Conservation (phyloP, 2,888 invertebrate genomes). For the Cataglyphis albicans region DNA sequence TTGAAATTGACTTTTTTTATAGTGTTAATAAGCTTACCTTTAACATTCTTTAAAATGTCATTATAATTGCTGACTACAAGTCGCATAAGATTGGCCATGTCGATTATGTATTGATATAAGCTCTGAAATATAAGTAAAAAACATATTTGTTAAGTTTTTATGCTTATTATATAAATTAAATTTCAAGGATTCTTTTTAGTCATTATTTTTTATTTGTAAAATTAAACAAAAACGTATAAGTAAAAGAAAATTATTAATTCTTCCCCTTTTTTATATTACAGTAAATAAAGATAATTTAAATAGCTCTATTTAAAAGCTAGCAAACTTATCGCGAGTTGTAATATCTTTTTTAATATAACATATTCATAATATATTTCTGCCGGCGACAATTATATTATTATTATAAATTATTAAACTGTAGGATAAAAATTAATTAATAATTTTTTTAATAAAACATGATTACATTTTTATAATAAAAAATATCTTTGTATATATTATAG, state of each 20-base stretch:
- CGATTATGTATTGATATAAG: neutral
- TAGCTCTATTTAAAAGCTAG: too few species aligned
- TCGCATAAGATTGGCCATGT: slow-evolving; percentile 87
- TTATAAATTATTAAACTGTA: neutral
- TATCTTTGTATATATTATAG: neutral
- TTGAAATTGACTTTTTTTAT: neutral
- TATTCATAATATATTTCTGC: neutral
- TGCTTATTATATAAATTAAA: neutral
- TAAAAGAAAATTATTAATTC: neutral
- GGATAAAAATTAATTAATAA: neutral
- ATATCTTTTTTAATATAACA: neutral
- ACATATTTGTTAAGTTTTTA: neutral
- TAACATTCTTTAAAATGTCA: slow-evolving; percentile 86
- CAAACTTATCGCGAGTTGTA: too few species aligned
- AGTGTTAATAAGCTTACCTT: slow-evolving; percentile 84
- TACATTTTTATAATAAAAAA: too few species aligned
- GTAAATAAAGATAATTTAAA: too few species aligned
- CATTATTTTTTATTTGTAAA: neutral
- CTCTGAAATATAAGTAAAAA: slow-evolving; percentile 19
- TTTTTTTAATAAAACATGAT: neutral
- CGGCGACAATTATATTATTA: too few species aligned
- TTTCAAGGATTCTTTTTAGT: neutral
- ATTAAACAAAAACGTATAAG: neutral
- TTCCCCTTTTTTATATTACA: neutral
- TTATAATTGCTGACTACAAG: slow-evolving; percentile 87